Base-by-base conservation (phyloP, 2,888 invertebrate species). In the Odontocerum albicorne region DNA sequence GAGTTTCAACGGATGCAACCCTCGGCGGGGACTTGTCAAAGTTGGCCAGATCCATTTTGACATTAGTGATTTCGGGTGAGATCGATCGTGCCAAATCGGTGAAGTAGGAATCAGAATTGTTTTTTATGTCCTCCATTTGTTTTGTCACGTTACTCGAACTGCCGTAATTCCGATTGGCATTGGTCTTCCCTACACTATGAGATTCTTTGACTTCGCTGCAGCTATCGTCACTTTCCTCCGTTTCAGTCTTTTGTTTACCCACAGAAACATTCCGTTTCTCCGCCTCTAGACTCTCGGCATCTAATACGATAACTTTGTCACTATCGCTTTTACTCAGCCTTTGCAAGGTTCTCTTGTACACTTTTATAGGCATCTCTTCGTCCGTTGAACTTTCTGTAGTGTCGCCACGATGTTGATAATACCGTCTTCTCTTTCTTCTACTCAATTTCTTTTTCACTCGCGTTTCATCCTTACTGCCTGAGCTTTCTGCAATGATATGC, bases 401-500 rank as follows among this genome's bases (percentile, higher is more conserved):
- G 16, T 51, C 51, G 16, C 43, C 33, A 4, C 21, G 19, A 3
- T 21, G 40, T 16, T 38, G 16, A 12, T 20, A 51, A 35, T 51
- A 51, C 12, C 51, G 27, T 22, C 31, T 6, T 19, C 51, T 20
- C 22, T 36, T 51, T 10, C 42, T 12, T 19, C 51, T 36, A 13
- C 36, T 15, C 3, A 36, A 13, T 36, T 36, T 35, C 16, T 32
- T 47, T 13, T 20, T 33, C 8, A 36, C 13, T 15, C 47, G 19
- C 21, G 19, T 13, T 8, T 8, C 15, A 10, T 20, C 22, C 6
- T 10, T 12, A 8, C 12, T 17, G 4, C 1, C 20, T 10, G 19
- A 21, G 13, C 17, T 7, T 8, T 45, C 46, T 3, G 15, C 40
- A 8, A 12, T n/a, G 38, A 47, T 31, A 64, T 78, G 78, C 47